These are phyloP conservation scores for Argyrosomus japonicus DNA, from an alignment of 2,113 vertebrate genomes.

Conservation along the genomic window DNA sequence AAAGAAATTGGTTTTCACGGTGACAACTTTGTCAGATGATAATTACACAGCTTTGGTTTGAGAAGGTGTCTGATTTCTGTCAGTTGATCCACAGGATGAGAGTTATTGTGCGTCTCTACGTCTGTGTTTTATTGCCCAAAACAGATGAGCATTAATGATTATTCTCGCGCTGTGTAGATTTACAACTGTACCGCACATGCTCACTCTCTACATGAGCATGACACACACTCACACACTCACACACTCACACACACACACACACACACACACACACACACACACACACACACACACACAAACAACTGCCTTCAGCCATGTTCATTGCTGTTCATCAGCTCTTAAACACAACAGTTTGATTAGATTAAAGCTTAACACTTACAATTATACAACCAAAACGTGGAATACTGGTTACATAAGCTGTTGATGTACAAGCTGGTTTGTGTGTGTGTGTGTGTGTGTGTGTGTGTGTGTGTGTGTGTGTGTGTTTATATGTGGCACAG, in stretches of 20 bases:
- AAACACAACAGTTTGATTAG: slow-evolving; percentile 32
- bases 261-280: slow-evolving; percentile 3
- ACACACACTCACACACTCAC: slow-evolving; percentile 3
- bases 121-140: slow-evolving; percentile 24
- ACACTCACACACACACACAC: slow-evolving; percentile 12
- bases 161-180: slow-evolving; percentile 43
- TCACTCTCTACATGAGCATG: neutral
- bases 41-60: slow-evolving; percentile 6
- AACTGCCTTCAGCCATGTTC: slow-evolving; percentile 1
- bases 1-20: slow-evolving; percentile 14
- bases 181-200: neutral
- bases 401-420: slow-evolving; percentile 40
- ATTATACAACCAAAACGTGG: slow-evolving; percentile 37
- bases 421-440: slow-evolving; percentile 6
- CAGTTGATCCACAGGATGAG: slow-evolving; percentile 14
- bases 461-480: slow-evolving; percentile 8
- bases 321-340: slow-evolving; percentile 20
- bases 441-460: slow-evolving; percentile 23
- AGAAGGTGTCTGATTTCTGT: neutral
- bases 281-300: slow-evolving; percentile 5
- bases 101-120: neutral
- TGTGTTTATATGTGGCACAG: slow-evolving; percentile 15
- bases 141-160: slow-evolving; percentile 34
- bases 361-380: slow-evolving; percentile 34
- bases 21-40: slow-evolving; percentile 12